These are phyloP conservation scores for Triops longicaudatus DNA, from an alignment of 1,140 invertebrate genomes.

Conservation along the genomic window DNA sequence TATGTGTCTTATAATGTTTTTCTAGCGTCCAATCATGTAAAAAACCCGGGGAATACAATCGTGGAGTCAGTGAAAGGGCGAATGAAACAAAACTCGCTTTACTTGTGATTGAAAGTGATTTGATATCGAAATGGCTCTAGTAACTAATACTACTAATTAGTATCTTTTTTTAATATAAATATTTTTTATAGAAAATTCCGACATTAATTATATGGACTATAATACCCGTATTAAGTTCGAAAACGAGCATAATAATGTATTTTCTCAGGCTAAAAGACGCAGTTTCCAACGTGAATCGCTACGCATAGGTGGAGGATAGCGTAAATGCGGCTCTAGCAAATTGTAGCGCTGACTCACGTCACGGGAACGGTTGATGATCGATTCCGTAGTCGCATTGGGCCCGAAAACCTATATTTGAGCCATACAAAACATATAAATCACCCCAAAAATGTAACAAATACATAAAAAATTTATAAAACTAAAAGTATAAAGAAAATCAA, in stretches of 20 bases:
- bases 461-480: too few species aligned
- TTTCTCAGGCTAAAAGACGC: neutral
- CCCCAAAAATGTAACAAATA: neutral
- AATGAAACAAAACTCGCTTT: too few species aligned
- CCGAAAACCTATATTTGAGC: neutral
- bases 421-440: too few species aligned
- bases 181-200: too few species aligned
- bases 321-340: neutral
- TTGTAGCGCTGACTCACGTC: neutral
- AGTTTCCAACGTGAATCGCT: neutral
- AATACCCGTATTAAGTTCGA: too few species aligned
- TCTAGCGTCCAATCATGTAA: slow-evolving; percentile 10
- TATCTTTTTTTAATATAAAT: too few species aligned
- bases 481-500: too few species aligned
- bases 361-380: neutral
- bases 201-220: too few species aligned
- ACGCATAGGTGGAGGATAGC: neutral
- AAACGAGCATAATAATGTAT: neutral
- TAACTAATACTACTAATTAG: too few species aligned
- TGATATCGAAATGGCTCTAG: too few species aligned
- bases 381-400: neutral
- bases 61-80: neutral
- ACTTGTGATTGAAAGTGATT: too few species aligned
- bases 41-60: neutral
- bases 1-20: neutral